Percentiles rank a stretch among this genome's conserved stretches.
phyloP scores from a whole-genome alignment of 2,888 invertebrate genomes.

The Apamea anceps region DNA sequence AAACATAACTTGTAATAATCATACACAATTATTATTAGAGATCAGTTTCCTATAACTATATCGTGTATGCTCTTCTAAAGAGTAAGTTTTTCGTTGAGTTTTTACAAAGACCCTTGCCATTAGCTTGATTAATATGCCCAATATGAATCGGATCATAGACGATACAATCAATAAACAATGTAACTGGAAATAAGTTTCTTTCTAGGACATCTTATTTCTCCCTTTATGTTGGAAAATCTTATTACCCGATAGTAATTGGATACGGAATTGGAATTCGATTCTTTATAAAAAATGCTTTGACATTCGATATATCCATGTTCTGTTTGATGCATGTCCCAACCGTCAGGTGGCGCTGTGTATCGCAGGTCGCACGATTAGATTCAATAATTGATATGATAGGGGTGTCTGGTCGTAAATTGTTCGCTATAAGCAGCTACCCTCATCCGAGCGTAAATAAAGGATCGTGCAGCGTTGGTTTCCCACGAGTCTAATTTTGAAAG shows the following conservation, averaged over 20 bases:
- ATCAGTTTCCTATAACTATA: neutral
- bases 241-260: constrained; percentile 11
- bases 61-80: neutral
- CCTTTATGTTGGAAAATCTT: neutral
- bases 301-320: constrained; percentile 10
- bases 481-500: constrained; percentile 11
- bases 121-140: constrained; percentile 19
- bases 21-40: neutral
- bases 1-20: neutral
- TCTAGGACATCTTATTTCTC: constrained; percentile 1
- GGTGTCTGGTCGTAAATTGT: constrained; percentile 25
- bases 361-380: constrained; percentile 25
- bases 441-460: constrained; percentile 15
- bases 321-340: neutral
- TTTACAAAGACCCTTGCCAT: neutral
- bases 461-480: constrained; percentile 4
- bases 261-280: neutral
- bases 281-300: constrained; percentile 12
- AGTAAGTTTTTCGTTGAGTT: neutral
- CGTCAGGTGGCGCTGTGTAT: constrained; percentile 11
- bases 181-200: constrained; percentile 9
- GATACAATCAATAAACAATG: constrained; percentile 6
- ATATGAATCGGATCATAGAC: constrained; percentile 11
- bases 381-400: constrained; percentile 44
- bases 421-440: constrained; percentile 9